These are phyloP conservation scores for Calypte anna DNA, from an alignment of 2,113 vertebrate species.

Conservation along the genomic window DNA sequence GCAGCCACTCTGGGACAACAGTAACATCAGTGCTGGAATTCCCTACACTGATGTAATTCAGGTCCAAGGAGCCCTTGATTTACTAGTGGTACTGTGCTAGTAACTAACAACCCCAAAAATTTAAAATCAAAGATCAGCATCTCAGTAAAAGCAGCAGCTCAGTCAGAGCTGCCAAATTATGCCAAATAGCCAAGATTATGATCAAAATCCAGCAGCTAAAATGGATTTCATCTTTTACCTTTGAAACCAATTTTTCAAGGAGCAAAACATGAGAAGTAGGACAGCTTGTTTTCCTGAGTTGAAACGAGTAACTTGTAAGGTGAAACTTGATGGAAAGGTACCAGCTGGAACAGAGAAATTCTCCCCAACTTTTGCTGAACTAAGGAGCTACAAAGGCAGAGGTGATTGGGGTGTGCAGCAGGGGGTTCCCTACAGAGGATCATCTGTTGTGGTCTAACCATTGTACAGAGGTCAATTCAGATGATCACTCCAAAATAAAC, in stretches of 20 bases:
- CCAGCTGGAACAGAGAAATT: neutral
- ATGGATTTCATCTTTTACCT: neutral
- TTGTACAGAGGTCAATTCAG: neutral
- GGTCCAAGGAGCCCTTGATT: neutral
- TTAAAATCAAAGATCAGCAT: neutral
- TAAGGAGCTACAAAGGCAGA: neutral
- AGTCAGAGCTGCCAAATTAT: neutral
- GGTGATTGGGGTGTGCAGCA: neutral
- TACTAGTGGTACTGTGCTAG: neutral
- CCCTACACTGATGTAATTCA: neutral
- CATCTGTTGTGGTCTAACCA: rapidly evolving
- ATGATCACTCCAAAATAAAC: neutral
- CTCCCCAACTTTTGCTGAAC: neutral
- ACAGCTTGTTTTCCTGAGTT: neutral
- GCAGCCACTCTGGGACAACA: neutral
- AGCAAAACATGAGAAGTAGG: neutral
- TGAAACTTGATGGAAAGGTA: neutral
- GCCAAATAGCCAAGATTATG: neutral
- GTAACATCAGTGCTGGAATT: neutral
- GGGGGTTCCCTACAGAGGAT: neutral
- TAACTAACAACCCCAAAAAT: neutral
- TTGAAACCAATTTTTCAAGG: neutral
- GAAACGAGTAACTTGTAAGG: neutral
- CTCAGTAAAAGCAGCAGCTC: neutral
- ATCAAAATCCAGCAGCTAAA: neutral